Evolutionary conservation across 2,113 vertebrate species (phyloP).

Genomic region (Heterotis niloticus): DNA sequence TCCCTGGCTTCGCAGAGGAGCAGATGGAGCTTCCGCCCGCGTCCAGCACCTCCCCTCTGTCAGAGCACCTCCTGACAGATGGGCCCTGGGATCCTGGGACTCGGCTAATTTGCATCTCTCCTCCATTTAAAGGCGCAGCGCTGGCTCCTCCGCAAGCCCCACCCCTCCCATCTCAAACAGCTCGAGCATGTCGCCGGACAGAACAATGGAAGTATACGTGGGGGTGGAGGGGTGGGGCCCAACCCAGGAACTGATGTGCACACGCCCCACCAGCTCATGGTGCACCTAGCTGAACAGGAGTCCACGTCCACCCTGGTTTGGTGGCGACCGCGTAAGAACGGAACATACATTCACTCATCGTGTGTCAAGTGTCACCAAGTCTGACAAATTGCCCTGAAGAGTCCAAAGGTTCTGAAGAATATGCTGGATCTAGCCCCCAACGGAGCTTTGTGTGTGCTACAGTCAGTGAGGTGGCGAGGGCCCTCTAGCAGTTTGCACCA

Average conservation of each 20-base stretch:
- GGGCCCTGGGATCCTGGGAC: slow-evolving; percentile 62
- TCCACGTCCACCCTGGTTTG: background rate
- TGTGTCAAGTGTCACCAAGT: background rate
- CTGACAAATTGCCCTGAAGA: background rate
- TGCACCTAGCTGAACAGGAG: background rate
- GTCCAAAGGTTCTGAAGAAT: background rate
- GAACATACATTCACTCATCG: background rate
- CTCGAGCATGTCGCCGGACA: background rate
- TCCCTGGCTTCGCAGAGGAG: slow-evolving; percentile 47
- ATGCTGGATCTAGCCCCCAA: background rate
- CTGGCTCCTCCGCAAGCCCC: slow-evolving; percentile 12
- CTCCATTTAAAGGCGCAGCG: slow-evolving; percentile 62
- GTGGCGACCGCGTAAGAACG: background rate
- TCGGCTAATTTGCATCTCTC: slow-evolving; percentile 64
- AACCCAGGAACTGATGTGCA: background rate
- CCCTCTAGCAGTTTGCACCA: background rate
- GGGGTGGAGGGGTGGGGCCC: too few relatives aligned
- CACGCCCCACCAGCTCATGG: background rate
- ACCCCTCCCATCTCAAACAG: slow-evolving; percentile 7
- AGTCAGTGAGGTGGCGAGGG: too few relatives aligned
- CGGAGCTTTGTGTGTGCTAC: too few relatives aligned
- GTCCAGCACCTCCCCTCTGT: slow-evolving; percentile 60
- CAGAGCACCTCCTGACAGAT: slow-evolving; percentile 68
- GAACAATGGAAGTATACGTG: slow-evolving; percentile 12
- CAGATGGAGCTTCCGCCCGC: slow-evolving; percentile 62